These are phyloP conservation scores for Phlogophora meticulosa DNA, from an alignment of 2,888 invertebrate genomes.

Conservation along the genomic window DNA sequence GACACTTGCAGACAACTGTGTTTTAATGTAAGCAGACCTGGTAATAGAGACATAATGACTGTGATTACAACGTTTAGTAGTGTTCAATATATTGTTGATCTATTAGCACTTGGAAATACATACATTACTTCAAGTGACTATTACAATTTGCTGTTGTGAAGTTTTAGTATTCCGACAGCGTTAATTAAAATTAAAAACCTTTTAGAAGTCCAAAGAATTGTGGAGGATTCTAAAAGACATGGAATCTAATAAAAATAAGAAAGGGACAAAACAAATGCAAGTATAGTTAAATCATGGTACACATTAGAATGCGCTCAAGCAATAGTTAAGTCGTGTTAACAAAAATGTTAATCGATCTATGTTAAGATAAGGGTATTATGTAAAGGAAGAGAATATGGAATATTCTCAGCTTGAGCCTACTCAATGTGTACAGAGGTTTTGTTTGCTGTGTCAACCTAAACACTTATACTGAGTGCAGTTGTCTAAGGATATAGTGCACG, in stretches of 20 bases:
- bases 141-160: constrained; percentile 31
- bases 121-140: constrained; percentile 48
- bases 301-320: constrained; percentile 62
- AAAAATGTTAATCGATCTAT: constrained; percentile 33
- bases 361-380: constrained; percentile 19
- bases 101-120: constrained; percentile 49
- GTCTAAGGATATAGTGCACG: constrained; percentile 73
- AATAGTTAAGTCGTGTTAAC: constrained; percentile 36
- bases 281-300: constrained; percentile 25
- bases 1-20: constrained; percentile 48
- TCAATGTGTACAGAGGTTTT: constrained; percentile 48
- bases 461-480: constrained; percentile 60
- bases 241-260: constrained; percentile 34
- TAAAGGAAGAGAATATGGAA: constrained; percentile 4
- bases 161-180: constrained; percentile 36
- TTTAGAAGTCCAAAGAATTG: constrained; percentile 67
- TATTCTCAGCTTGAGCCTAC: constrained; percentile 48
- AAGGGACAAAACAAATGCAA: constrained; percentile 28
- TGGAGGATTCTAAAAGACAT: constrained; percentile 59
- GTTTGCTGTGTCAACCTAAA: constrained; percentile 53
- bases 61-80: constrained; percentile 41
- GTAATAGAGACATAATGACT: constrained; percentile 47
- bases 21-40: constrained; percentile 48
- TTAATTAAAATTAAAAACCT: constrained; percentile 52
- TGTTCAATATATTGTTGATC: constrained; percentile 37